Percentiles rank a stretch among this genome's conserved stretches.
Evolutionary conservation across 1,140 invertebrate genomes (phyloP).

Genomic region (Agrypnia vestita): DNA sequence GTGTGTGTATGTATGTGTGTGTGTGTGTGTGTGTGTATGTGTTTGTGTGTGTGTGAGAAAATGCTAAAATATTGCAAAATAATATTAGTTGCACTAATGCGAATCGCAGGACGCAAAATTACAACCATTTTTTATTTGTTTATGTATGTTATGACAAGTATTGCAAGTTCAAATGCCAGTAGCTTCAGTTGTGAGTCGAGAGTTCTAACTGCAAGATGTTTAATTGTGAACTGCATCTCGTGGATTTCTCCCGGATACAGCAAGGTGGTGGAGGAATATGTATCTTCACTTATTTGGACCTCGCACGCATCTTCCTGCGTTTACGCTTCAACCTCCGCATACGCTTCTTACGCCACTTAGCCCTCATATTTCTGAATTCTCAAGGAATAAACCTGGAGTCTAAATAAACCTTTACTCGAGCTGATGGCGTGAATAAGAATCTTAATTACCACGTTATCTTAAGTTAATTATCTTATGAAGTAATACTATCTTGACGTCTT

Average conservation of each 20-base stretch:
- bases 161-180: constrained; percentile 21
- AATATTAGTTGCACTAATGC: too few relatives aligned
- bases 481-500: too few relatives aligned
- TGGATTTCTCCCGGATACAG: constrained; percentile 14
- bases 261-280: constrained; percentile 15
- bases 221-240: neutral
- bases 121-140: constrained; percentile 18
- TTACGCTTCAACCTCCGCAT: constrained; percentile 96
- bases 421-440: constrained; percentile 52
- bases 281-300: constrained; percentile 83
- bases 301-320: constrained; percentile 96
- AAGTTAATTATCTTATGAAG: too few relatives aligned
- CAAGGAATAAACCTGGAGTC: constrained; percentile 38
- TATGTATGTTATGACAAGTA: constrained; percentile 31
- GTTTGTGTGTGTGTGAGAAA: too few relatives aligned
- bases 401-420: constrained; percentile 32
- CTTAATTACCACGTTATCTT: too few relatives aligned
- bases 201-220: constrained; percentile 34
- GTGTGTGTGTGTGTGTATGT: too few relatives aligned
- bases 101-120: too few relatives aligned
- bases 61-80: too few relatives aligned
- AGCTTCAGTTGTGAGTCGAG: constrained; percentile 24
- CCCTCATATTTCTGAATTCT: constrained; percentile 53
- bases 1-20: too few relatives aligned
- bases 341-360: constrained; percentile 92